These are phyloP conservation scores for Euphonia xanthogaster DNA, from an alignment of 2,797 vertebrate genomes.

Conservation along the genomic window DNA sequence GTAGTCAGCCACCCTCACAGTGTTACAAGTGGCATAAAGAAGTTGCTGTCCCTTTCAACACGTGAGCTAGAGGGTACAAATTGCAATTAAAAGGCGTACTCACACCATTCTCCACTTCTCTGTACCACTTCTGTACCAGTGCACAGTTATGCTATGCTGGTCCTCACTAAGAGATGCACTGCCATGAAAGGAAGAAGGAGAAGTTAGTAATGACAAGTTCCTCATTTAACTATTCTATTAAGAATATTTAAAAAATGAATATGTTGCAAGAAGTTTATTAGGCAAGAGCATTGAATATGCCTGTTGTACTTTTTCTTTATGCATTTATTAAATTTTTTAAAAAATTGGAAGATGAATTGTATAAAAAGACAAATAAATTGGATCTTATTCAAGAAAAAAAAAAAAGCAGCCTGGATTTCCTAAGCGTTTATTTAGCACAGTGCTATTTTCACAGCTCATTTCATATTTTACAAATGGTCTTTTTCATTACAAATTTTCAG, in stretches of 20 bases:
- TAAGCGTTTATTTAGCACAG: neutral
- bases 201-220: neutral
- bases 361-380: neutral
- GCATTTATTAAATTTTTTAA: neutral
- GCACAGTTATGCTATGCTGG: fast-evolving
- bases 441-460: neutral
- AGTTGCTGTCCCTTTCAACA: neutral
- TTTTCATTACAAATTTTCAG: neutral
- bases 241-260: neutral
- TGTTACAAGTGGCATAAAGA: neutral
- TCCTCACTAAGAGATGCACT: neutral
- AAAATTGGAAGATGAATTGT: neutral
- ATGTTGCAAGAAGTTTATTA: neutral
- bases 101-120: neutral
- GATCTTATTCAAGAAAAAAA: neutral
- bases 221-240: neutral
- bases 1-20: neutral
- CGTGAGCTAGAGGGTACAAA: neutral
- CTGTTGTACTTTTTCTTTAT: neutral
- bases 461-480: neutral
- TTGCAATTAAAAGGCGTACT: neutral
- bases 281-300: neutral
- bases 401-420: neutral
- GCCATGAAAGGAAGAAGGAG: neutral
- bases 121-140: fast-evolving